Conservation (phyloP, 2,113 vertebrate species). For the Larimichthys crocea region DNA sequence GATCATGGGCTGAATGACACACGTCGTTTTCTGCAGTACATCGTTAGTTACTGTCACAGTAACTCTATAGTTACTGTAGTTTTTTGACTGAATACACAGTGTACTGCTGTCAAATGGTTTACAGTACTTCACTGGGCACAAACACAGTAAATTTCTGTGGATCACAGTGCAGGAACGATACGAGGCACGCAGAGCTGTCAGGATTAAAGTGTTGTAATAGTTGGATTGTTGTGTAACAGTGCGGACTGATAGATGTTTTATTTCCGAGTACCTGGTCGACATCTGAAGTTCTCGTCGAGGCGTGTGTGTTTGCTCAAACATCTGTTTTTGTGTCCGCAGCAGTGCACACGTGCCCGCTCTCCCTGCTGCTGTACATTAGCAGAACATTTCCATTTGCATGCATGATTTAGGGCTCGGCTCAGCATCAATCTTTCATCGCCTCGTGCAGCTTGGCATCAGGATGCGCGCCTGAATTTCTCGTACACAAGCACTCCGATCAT, state of each 20-base stretch:
- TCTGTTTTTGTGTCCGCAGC: conserved; percentile 9
- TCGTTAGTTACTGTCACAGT: too few relatives aligned
- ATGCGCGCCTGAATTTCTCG: conserved; percentile 14
- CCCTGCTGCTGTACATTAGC: conserved; percentile 43
- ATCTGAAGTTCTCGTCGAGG: not conserved
- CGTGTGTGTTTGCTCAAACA: conserved; percentile 8
- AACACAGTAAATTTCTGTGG: too few relatives aligned
- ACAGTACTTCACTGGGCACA: too few relatives aligned
- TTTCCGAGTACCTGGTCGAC: not conserved
- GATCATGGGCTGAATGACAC: not conserved
- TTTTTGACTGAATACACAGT: too few relatives aligned
- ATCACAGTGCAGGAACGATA: too few relatives aligned
- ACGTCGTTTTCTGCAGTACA: too few relatives aligned
- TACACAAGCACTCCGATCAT: conserved; percentile 26
- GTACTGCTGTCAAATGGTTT: too few relatives aligned
- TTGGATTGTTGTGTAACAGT: not conserved
- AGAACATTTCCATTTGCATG: conserved; percentile 63
- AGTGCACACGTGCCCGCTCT: not conserved
- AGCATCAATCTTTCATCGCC: conserved; percentile 67
- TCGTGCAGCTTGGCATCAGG: conserved; percentile 25
- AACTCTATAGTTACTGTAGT: too few relatives aligned
- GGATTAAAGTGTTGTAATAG: not conserved
- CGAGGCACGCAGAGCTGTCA: not conserved
- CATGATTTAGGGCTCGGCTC: conserved; percentile 65
- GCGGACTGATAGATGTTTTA: not conserved